Evolutionary conservation across 2,113 vertebrate species (phyloP).

Genomic region (Sardina pilchardus): DNA sequence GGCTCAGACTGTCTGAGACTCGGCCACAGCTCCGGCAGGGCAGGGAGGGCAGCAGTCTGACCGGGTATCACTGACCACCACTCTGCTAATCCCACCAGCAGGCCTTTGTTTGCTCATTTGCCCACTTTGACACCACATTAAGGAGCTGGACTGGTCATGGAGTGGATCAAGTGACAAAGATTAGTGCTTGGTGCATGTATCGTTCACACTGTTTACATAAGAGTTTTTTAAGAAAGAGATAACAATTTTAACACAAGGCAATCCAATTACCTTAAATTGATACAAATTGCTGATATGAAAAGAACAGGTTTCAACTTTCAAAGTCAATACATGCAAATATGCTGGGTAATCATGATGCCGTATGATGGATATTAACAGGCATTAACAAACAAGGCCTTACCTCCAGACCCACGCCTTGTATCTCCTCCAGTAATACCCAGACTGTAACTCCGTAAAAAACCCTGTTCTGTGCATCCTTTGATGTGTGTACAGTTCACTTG

Average conservation of each 20-base stretch:
- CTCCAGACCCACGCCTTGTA: constrained; percentile 11
- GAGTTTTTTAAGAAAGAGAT: neutral
- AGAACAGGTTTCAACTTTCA: neutral
- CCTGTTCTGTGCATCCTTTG: constrained; percentile 59
- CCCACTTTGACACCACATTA: constrained; percentile 49
- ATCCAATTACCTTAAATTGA: neutral
- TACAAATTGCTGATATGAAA: constrained; percentile 5
- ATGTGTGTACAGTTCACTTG: constrained; percentile 59
- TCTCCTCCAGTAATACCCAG: constrained; percentile 36
- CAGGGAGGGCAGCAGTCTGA: constrained; percentile 34
- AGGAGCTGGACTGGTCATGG: neutral
- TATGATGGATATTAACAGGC: neutral
- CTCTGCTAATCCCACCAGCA: constrained; percentile 57
- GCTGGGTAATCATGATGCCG: neutral
- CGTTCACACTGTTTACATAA: neutral
- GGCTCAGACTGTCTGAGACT: constrained; percentile 63
- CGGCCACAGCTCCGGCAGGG: constrained; percentile 42
- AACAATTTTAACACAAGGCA: neutral
- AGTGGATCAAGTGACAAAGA: neutral
- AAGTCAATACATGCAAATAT: neutral
- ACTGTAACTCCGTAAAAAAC: constrained; percentile 45
- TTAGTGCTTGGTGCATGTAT: neutral
- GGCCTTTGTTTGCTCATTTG: constrained; percentile 69
- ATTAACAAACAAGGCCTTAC: neutral
- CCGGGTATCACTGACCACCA: constrained; percentile 52